phyloP scores from a whole-genome alignment of 2,888 invertebrate genomes.

The Brachynemurus nebulosus region DNA sequence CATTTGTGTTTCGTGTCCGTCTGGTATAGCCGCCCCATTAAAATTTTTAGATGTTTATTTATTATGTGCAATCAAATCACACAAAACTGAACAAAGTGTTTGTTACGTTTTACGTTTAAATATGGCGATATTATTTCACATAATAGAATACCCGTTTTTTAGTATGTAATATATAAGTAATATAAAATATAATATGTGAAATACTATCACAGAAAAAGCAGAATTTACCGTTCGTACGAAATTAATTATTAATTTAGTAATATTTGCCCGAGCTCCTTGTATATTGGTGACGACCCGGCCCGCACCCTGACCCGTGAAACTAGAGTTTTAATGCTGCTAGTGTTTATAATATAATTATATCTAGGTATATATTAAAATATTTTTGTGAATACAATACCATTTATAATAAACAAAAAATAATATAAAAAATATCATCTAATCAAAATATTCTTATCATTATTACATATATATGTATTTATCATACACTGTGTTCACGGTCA shows the following conservation, averaged over 20 bases:
- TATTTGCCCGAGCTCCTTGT: too few species aligned
- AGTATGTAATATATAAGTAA: too few species aligned
- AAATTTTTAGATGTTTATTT: too few species aligned
- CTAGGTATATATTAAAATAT: constrained; percentile 3
- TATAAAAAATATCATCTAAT: constrained; percentile 2
- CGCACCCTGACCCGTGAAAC: constrained; percentile 4
- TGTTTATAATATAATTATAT: neutral
- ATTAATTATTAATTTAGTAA: too few species aligned
- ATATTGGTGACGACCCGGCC: constrained; percentile 8
- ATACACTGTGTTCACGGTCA: constrained; percentile 1
- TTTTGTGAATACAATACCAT: constrained; percentile 6
- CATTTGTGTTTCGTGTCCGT: constrained; percentile 9
- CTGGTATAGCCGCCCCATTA: constrained; percentile 10
- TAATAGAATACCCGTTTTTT: too few species aligned
- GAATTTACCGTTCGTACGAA: too few species aligned
- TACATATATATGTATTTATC: constrained; percentile 2
- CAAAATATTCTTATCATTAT: constrained; percentile 1
- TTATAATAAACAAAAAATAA: constrained; percentile 5
- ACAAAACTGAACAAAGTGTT: too few species aligned
- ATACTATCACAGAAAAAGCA: too few species aligned
- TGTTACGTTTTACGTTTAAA: too few species aligned
- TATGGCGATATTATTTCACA: too few species aligned
- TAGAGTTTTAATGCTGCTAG: neutral
- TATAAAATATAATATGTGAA: too few species aligned
- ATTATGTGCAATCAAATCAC: too few species aligned